Evolutionary conservation across 2,797 vertebrate species (phyloP).

Genomic region (Pteronotus mesoamericanus): DNA sequence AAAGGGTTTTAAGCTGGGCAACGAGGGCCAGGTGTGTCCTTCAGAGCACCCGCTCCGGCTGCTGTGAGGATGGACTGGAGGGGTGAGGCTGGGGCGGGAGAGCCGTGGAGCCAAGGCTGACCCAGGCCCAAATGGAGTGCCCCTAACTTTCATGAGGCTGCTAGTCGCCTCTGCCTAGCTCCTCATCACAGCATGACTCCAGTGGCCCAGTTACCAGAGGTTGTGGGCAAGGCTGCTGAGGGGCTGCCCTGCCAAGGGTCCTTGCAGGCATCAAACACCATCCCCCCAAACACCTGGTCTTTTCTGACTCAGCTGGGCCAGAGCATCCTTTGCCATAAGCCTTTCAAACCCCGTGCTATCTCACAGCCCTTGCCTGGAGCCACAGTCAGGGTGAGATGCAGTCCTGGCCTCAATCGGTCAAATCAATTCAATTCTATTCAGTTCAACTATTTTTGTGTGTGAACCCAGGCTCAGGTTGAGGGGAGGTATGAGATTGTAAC

Average conservation of each 20-base stretch:
- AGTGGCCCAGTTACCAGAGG: neutral
- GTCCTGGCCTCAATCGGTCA: neutral
- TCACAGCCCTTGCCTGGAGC: neutral
- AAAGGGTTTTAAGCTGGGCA: neutral
- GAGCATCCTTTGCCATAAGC: neutral
- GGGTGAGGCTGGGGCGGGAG: neutral
- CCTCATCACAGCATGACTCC: neutral
- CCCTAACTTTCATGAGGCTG: neutral
- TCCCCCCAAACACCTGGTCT: neutral
- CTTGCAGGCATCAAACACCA: neutral
- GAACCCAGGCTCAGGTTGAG: neutral
- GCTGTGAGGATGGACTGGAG: neutral
- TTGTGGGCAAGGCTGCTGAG: neutral
- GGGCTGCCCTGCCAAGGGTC: neutral
- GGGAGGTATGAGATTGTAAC: neutral
- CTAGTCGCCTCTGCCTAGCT: neutral
- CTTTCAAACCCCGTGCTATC: neutral
- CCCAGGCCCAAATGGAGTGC: neutral
- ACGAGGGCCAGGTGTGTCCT: neutral
- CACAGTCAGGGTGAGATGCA: neutral
- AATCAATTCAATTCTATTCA: neutral
- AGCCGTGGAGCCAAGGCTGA: neutral
- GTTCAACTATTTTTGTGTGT: neutral
- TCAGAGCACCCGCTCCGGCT: neutral
- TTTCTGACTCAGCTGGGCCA: neutral